Base-by-base conservation (phyloP, 1,140 invertebrate genomes). In the Phthorimaea operculella region DNA sequence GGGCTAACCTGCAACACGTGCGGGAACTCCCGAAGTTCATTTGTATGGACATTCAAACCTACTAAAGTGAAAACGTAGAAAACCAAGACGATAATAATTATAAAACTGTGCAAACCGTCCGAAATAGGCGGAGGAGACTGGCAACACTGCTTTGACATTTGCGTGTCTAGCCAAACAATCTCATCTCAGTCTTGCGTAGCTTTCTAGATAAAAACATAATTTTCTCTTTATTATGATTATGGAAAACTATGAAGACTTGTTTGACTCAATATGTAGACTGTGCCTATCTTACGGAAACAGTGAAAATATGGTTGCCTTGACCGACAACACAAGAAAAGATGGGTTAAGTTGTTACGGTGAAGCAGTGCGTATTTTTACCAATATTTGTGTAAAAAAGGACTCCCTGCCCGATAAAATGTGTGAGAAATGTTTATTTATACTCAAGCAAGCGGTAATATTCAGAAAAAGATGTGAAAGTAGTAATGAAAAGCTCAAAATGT, bases 381-480 rank as follows among this genome's bases (percentile, higher is more conserved):
- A 71, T 50, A 68, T 82, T 55, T 48, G 12, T 59, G 79, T n/a
- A 50, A 70, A 62, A 65, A 63, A 49, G 52, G 68, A 82, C 55
- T 52, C 54, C 62, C 70, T 79, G 15, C 81, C 81, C 0, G 54
- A 44, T 34, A 60, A 51, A 45, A 79, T 84, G 71, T 84, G 81
- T 49, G 53, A 57, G 17, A 74, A 71, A 11, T 84, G 81, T 61
- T 60, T 76, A 51, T 55, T 51, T 55, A 58, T 71, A 36, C 55
- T 84, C 58, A 78, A 76, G 63, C 66, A 76, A 59, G 62, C 67
- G 18, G 74, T 80, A 39, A 53, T 58, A n/a, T 84, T 84, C 44
- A 82, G 80, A 59, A 63, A 74, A 15, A 72, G 60, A 15, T 78
- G 76, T 52, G 74, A 84, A 70, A 58, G 57, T 1, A 80, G 67